Evolutionary conservation across 1,140 invertebrate species (phyloP).

Genomic region (Neoseiulus cucumeris): DNA sequence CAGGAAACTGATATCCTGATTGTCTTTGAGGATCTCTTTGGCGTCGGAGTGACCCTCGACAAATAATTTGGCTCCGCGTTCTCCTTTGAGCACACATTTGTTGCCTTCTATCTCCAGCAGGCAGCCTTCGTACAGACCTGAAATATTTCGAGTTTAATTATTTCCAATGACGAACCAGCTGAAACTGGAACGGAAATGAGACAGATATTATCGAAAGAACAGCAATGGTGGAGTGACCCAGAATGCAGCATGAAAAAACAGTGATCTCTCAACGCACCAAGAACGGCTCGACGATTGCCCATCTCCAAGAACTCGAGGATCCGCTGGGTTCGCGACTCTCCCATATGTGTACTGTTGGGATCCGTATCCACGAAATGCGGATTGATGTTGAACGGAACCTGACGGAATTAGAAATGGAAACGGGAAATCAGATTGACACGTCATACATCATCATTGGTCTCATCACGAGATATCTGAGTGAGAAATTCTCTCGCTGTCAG

Average conservation of each 20-base stretch:
- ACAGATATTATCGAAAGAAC: no score
- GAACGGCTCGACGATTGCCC: not conserved
- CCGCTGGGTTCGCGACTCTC: conserved; percentile 32
- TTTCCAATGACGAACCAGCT: no score
- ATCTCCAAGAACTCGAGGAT: not conserved
- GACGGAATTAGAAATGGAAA: not conserved
- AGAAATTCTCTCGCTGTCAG: no score
- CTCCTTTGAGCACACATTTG: not conserved
- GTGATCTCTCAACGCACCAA: not conserved
- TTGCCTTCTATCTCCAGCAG: not conserved
- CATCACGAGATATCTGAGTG: no score
- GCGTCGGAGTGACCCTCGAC: not conserved
- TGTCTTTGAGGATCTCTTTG: not conserved
- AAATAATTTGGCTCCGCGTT: not conserved
- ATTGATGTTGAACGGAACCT: conserved; percentile 36
- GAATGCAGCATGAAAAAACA: no score
- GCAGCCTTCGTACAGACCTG: not conserved
- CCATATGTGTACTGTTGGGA: conserved; percentile 42
- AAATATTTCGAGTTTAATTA: not conserved
- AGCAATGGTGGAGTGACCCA: no score
- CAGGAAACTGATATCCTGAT: not conserved
- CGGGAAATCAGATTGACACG: no score
- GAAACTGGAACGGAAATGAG: no score
- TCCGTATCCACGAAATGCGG: conserved; percentile 53
- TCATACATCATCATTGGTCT: no score